A percentile compares a stretch with the other conserved stretches of the same genome.
Conservation (phyloP, 2,797 vertebrate species). For the Silurus lanzhouensis region DNA sequence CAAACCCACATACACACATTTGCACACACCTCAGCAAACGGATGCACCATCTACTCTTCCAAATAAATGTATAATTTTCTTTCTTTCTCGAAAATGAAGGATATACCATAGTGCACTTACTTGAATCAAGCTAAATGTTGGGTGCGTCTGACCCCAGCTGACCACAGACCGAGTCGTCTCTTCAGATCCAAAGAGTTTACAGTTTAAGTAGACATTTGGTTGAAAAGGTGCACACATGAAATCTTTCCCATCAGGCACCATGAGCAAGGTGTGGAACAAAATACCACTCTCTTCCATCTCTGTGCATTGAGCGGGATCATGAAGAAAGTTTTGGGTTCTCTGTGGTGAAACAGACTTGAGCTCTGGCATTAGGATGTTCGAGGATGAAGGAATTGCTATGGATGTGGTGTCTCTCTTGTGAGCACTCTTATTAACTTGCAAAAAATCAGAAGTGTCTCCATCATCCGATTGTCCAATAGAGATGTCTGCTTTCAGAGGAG, state of each 20-base stretch:
- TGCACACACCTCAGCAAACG: background rate
- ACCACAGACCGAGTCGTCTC: conserved; percentile 81
- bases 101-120: conserved; percentile 63
- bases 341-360: conserved; percentile 24
- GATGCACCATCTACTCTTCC: background rate
- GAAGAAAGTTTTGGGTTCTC: conserved; percentile 37
- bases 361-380: conserved; percentile 49
- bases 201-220: conserved; percentile 88
- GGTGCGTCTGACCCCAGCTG: conserved; percentile 83
- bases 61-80: background rate
- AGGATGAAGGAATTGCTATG: conserved; percentile 8
- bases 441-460: conserved; percentile 39
- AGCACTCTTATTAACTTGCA: conserved; percentile 28
- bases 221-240: conserved; percentile 68
- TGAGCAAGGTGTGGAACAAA: conserved; percentile 84
- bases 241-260: conserved; percentile 89
- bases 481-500: conserved; percentile 52
- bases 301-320: background rate
- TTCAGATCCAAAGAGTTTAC: conserved; percentile 87
- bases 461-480: conserved; percentile 28
- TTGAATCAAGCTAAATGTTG: conserved; percentile 88
- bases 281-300: conserved; percentile 66
- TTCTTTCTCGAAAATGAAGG: background rate
- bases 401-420: conserved; percentile 38
- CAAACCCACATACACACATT: conserved; percentile 6